Percentiles rank a stretch among this genome's conserved stretches.
phyloP scores from a whole-genome alignment of 2,797 vertebrate genomes.

The Paratrypauchen microcephalus region DNA sequence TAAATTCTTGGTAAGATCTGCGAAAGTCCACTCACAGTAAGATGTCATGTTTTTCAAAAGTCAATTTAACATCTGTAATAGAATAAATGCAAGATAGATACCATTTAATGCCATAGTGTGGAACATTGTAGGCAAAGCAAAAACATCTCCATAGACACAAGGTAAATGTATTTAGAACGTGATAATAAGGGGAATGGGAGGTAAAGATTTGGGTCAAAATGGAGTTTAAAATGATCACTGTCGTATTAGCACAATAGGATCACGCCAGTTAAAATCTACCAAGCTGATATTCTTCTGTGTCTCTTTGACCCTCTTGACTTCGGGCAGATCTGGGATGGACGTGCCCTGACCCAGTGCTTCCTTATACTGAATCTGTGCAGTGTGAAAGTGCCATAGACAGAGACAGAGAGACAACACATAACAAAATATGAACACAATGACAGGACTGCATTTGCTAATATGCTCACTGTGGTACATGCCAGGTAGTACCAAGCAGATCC shows the following conservation, averaged over 20 bases:
- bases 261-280: slow-evolving; percentile 77
- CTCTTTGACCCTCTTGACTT: slow-evolving; percentile 94
- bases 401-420: slow-evolving; percentile 32
- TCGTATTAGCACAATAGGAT: background rate
- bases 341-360: slow-evolving; percentile 89
- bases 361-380: slow-evolving; percentile 92
- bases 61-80: too few relatives aligned
- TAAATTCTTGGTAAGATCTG: too few relatives aligned
- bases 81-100: too few relatives aligned
- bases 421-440: slow-evolving; percentile 1
- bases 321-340: slow-evolving; percentile 91
- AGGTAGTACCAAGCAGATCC: background rate
- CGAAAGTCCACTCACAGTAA: too few relatives aligned
- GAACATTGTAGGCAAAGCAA: too few relatives aligned
- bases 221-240: background rate
- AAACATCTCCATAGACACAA: too few relatives aligned
- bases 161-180: too few relatives aligned
- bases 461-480: background rate
- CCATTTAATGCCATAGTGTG: too few relatives aligned
- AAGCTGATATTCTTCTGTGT: slow-evolving; percentile 99
- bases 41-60: too few relatives aligned
- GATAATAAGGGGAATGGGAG: background rate
- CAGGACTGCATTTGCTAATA: background rate
- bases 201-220: background rate
- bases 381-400: slow-evolving; percentile 34